Base-by-base conservation (phyloP, 2,888 invertebrate genomes). In the Chydorus sphaericus region DNA sequence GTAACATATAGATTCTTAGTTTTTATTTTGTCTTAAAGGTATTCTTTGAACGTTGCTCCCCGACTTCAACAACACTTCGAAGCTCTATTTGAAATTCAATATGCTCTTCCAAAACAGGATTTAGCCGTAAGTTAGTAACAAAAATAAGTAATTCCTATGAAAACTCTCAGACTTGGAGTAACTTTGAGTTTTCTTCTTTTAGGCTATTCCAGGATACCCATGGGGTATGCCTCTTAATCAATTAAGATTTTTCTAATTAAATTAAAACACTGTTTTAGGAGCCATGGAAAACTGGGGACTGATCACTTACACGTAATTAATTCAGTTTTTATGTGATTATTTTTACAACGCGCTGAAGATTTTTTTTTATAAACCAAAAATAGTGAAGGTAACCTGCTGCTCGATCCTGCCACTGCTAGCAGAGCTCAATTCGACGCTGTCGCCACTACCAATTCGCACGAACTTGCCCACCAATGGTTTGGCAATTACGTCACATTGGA, bases 381-480 rank as follows among this genome's bases (percentile, higher is more conserved):
- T 6, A 44, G 44, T 4, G 44, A 44, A 26, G n/a, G 23, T 14
- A 28, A 23, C n/a, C 18, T 44, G 26, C n/a, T 44, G 23, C 23
- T 44, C 14, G 44, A 44, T 44, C 14, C 18, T 5, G 14, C 20
- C 5, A 14, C 14, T 2, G 44, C 23, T 11, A 44, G 44, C 44
- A 44, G 44, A 48, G 62, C 70, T 18, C 72, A 72, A 59, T 66
- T 68, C 2, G 65, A 67, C 4, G 52, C 63, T 4, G 64, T 67
- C 8, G 64, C 66, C 1, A 62, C 65, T 2, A 70, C 72, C 2
- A 71, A 78, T 18, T 80, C 84, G 1, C 85, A 86, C 68, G 85
- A 86, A 68, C 67, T 86, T 52, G 79, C 83, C 1, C 89, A 90
- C 66, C 83, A 82, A 75, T 87, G 87, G 87, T 88, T 88, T 68